A percentile compares a stretch with the other conserved stretches of the same genome.
phyloP scores from a whole-genome alignment of 2,797 vertebrate genomes.

The Pterois miles region DNA sequence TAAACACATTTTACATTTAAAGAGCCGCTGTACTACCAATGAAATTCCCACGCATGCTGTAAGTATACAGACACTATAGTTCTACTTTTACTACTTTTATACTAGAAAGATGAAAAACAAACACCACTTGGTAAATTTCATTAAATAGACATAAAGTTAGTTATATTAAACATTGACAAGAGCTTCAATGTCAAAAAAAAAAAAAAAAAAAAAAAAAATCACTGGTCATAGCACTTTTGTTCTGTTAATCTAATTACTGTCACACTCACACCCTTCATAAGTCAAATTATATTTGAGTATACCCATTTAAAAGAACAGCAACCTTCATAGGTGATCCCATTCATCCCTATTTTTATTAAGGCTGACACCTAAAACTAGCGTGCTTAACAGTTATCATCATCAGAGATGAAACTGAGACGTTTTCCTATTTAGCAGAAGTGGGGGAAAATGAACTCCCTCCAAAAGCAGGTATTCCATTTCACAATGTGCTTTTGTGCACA shows the following conservation, averaged over 20 bases:
- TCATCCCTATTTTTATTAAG: conserved; percentile 52
- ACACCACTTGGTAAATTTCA: background rate
- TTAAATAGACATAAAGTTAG: background rate
- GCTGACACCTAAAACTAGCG: conserved; percentile 55
- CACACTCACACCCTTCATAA: conserved; percentile 7
- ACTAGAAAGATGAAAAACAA: background rate
- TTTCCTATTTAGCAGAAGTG: conserved; percentile 53
- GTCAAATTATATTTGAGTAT: conserved; percentile 13
- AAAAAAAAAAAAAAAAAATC: background rate
- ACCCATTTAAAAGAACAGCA: conserved; percentile 38
- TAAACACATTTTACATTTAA: background rate
- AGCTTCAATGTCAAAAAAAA: background rate
- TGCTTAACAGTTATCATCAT: conserved; percentile 66
- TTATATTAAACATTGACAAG: conserved; percentile 9
- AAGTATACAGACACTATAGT: too few relatives aligned
- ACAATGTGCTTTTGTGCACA: conserved; percentile 78
- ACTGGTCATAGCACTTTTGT: background rate
- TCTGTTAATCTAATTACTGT: conserved; percentile 24
- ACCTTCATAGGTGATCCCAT: conserved; percentile 46
- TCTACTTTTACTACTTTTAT: too few relatives aligned
- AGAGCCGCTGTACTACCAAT: too few relatives aligned
- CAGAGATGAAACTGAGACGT: conserved; percentile 62
- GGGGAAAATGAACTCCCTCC: conserved; percentile 46
- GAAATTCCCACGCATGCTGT: too few relatives aligned
- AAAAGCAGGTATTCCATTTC: conserved; percentile 72